Evolutionary conservation across 2,888 invertebrate species (phyloP), one percentile per base, ranked within the genome.

Genomic region (Harmothoe impar): DNA sequence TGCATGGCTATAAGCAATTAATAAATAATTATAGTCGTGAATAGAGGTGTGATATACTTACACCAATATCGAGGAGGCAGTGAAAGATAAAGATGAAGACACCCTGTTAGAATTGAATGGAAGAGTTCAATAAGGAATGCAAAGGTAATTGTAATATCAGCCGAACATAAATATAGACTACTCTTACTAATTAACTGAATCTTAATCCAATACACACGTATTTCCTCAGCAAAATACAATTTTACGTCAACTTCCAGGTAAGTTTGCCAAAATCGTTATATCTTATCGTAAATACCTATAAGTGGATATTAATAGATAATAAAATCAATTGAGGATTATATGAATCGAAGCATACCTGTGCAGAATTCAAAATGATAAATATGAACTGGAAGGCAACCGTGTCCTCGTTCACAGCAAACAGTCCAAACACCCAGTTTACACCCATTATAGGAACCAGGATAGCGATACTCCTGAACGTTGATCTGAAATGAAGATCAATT

Each of bases 41-140:
- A n/a, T n/a, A n/a, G n/a, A n/a, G n/a, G n/a, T n/a, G 43, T 7
- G 43, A 43, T 3, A 10, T 62, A 62, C 62, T 12, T 62, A 62
- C 62, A 5, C 62, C n/a, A 5, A n/a, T n/a, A 62, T 62, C 62
- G 3, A n/a, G 3, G n/a, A 62, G 1, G 15, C 62, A 62, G 62
- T 62, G 62, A n/a, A 62, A 62, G n/a, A 62, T 20, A 62, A 62
- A 62, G 62, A 62, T 62, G 62, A 62, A 62, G n/a, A 62, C 62
- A 62, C 62, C 62, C 62, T 62, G 62, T 10, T 15, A 54, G 10
- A 10, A 54, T 15, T 54, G 20, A 54, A 54, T 54, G 54, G 20
- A 54, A n/a, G n/a, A n/a, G n/a, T n/a, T n/a, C 54, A 54, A 15
- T 54, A 54, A 15, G 10, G 20, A 54, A 20, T 54, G 20, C 54